A percentile compares a stretch with the other conserved stretches of the same genome.
Conservation (phyloP, 2,888 invertebrate species). For the Cecidostiba fungosa region DNA sequence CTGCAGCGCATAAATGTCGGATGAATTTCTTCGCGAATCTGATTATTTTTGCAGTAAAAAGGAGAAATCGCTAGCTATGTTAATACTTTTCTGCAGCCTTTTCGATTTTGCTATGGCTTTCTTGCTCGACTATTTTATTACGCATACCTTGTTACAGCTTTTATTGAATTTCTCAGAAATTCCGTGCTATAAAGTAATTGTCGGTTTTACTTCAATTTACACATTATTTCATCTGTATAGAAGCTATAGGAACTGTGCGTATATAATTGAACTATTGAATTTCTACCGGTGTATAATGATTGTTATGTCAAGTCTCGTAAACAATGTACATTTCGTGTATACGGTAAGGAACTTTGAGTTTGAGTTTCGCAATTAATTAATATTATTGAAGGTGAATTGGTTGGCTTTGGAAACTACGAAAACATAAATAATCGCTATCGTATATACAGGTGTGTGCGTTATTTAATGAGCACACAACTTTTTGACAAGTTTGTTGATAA, state of each 20-base stretch:
- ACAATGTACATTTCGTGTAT: background rate
- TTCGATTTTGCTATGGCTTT: slow-evolving; percentile 21
- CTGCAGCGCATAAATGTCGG: background rate
- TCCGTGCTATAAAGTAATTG: background rate
- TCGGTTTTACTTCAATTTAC: background rate
- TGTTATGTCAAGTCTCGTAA: no score
- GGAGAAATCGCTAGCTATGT: slow-evolving; percentile 4
- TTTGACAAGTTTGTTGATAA: background rate
- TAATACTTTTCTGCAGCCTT: slow-evolving; percentile 1
- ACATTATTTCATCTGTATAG: background rate
- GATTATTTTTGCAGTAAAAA: background rate
- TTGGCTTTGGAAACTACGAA: slow-evolving; percentile 22
- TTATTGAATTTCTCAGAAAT: slow-evolving; percentile 14
- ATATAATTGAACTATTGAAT: background rate
- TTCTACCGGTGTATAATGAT: background rate
- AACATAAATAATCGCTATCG: no score
- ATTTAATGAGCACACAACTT: slow-evolving; percentile 20
- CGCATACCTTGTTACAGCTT: background rate
- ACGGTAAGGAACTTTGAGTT: slow-evolving; percentile 16
- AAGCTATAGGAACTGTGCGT: background rate
- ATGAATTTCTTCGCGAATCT: slow-evolving; percentile 34
- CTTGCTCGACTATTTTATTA: background rate
- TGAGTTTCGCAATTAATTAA: slow-evolving; percentile 11
- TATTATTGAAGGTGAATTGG: slow-evolving; percentile 8
- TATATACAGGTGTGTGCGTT: no score